Evolutionary conservation across 1,140 invertebrate species (phyloP), one percentile per base, ranked within the genome.

Genomic region (Drosophila equinoxialis): DNA sequence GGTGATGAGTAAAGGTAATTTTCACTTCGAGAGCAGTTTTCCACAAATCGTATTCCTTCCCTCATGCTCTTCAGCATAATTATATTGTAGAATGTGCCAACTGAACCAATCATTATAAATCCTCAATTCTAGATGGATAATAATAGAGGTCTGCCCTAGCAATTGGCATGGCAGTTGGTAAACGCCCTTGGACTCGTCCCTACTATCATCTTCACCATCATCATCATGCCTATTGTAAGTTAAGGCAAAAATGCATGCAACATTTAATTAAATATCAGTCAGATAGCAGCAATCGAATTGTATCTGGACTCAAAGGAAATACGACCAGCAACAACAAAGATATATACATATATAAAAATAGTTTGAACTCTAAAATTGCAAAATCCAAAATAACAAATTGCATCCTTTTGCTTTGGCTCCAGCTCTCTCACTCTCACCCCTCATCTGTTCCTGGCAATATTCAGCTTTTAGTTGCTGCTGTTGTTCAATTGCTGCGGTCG

Each of bases 371-470:
- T 76, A 79, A 87, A 87, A 87, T 83, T 79, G 83, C 76, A 77
- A 83, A 86, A 87, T 86, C 83, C 79, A 86, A 87, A 86, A 87
- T 86, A 86, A 86, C 83, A 86, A 86, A 86, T 86, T 86, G 83
- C 79, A 83, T 87, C 45, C 45, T 51, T 60, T 76, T 59, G 69
- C 71, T 54, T 33, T 69, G 61, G 71, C 65, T 65, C 7, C 6
- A 67, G 51, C 62, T 59, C 69, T 57, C 68, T 61, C 41, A 8
- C 54, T 61, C 65, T 57, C 23, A 26, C 23, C 23, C 23, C 23
- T 26, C 23, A 55, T 33, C 30, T 66, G 39, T 66, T 82, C 71
- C 57, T 71, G 45, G 20, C 51, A 65, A 45, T 54, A 62, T 60
- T 26, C 23, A 48, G 60, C 13, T 55, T 74, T 37, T 6, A 39